Conservation (phyloP, 2,797 vertebrate genomes). For the Neopelma chrysocephalum region DNA sequence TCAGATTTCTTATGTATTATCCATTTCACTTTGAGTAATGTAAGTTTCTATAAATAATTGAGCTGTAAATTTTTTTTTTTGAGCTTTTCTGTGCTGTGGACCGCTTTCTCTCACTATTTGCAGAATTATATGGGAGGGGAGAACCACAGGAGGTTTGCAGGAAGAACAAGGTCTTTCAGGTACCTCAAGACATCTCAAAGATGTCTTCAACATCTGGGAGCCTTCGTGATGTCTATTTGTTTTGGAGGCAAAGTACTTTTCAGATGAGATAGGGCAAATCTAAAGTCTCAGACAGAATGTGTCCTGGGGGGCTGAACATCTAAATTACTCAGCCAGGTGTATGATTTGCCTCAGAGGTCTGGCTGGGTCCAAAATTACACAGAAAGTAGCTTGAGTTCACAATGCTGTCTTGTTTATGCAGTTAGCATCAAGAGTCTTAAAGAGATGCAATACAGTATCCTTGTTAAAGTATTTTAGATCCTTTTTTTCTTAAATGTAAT, state of each 20-base stretch:
- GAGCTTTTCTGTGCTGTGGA: neutral
- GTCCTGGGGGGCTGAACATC: neutral
- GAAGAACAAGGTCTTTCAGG: neutral
- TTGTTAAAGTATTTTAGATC: neutral
- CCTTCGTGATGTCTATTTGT: fast-evolving
- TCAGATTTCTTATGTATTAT: neutral
- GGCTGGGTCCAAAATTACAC: neutral
- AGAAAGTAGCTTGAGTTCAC: neutral
- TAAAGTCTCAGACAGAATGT: neutral
- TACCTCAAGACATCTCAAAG: neutral
- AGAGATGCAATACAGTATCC: neutral
- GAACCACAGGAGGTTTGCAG: neutral
- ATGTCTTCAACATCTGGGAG: neutral
- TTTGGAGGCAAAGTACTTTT: neutral
- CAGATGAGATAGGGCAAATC: neutral
- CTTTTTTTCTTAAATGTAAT: neutral
- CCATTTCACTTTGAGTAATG: neutral
- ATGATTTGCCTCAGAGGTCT: neutral
- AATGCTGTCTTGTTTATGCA: neutral
- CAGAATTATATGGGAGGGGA: neutral
- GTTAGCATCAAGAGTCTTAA: neutral
- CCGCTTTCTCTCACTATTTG: neutral
- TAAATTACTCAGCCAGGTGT: neutral
- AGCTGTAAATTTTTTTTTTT: neutral
- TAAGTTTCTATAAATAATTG: neutral